Evolutionary conservation across 1,140 invertebrate species (phyloP).

Genomic region (Oryctes rhinoceros): DNA sequence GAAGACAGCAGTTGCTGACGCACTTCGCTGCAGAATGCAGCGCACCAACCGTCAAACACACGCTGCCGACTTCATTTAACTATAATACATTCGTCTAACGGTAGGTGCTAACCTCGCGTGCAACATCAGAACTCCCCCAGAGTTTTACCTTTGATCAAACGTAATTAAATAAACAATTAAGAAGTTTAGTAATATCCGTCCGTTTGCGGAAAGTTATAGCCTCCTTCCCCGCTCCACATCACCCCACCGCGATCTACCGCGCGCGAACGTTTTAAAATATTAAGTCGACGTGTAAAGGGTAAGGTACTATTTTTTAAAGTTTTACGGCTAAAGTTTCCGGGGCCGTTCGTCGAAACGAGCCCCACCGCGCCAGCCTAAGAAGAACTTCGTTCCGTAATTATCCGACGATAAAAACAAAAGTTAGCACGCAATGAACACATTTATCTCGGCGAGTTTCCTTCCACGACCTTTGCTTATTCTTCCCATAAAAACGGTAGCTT

Average conservation of each 20-base stretch:
- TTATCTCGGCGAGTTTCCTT: background rate
- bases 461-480: no score
- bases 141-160: background rate
- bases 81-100: no score
- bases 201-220: background rate
- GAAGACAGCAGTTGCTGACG: no score
- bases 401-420: slow-evolving; percentile 27
- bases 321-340: slow-evolving; percentile 24
- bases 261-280: slow-evolving; percentile 6
- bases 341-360: background rate
- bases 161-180: slow-evolving; percentile 32
- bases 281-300: slow-evolving; percentile 9
- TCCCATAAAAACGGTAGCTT: background rate
- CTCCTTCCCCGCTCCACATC: background rate
- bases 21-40: no score
- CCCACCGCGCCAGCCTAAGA: background rate
- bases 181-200: slow-evolving; percentile 17
- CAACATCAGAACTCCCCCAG: background rate
- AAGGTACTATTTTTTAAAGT: slow-evolving; percentile 32
- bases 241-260: no score
- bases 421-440: slow-evolving; percentile 35
- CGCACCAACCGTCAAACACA: no score
- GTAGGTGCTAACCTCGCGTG: no score
- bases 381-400: slow-evolving; percentile 24
- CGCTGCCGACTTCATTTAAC: no score